These are phyloP conservation scores for Drosophila ogumai DNA, from an alignment of 1,140 invertebrate genomes.

Conservation along the genomic window DNA sequence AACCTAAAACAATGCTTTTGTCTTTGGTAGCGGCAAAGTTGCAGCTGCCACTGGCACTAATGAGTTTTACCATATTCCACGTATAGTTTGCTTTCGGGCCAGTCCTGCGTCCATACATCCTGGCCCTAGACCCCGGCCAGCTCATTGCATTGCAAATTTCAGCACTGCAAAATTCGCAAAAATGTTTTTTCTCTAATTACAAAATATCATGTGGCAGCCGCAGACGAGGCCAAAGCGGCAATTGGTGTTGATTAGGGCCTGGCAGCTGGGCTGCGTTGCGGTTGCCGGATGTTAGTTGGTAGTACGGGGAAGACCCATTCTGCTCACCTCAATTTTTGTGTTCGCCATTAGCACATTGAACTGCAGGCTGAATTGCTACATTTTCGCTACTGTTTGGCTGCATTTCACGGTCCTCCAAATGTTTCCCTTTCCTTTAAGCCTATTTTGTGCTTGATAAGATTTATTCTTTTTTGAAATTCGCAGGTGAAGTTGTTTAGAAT, in stretches of 20 bases:
- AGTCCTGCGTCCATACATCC: background rate
- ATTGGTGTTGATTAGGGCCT: conserved; percentile 71
- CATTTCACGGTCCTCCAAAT: conserved; percentile 4
- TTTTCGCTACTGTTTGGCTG: conserved; percentile 21
- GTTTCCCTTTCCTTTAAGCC: background rate
- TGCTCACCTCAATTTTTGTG: background rate
- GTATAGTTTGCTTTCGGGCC: conserved; percentile 57
- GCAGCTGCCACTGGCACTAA: conserved; percentile 65
- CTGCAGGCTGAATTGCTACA: conserved; percentile 1
- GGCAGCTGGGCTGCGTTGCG: conserved; percentile 16
- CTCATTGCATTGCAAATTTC: conserved; percentile 46
- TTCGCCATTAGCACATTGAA: background rate
- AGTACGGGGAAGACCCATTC: background rate
- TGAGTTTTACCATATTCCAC: conserved; percentile 76
- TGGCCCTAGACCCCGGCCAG: background rate
- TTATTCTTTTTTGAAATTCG: conserved; percentile 3
- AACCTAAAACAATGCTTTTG: conserved; percentile 11
- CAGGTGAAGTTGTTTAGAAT: too few relatives aligned
- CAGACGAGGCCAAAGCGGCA: conserved; percentile 41
- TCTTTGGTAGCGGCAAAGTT: conserved; percentile 16
- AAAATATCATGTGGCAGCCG: conserved; percentile 55
- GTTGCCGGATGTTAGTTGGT: background rate
- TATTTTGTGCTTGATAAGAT: conserved; percentile 40
- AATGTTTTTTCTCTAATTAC: conserved; percentile 72
- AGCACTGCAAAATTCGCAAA: conserved; percentile 30